These are phyloP conservation scores for Hypomecis atomaria DNA, from an alignment of 2,888 invertebrate genomes.

Conservation along the genomic window DNA sequence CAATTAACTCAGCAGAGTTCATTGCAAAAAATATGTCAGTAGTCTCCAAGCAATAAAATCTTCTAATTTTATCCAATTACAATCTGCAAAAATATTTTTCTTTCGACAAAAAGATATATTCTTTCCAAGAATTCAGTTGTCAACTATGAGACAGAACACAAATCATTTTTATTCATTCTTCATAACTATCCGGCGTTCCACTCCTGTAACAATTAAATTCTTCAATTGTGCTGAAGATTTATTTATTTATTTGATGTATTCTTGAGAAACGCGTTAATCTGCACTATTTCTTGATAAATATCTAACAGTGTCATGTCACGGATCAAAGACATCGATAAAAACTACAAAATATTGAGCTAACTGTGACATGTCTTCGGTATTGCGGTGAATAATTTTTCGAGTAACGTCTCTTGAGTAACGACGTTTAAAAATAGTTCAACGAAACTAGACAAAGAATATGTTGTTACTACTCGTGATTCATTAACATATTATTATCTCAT, in stretches of 20 bases:
- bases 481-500: conserved; percentile 29
- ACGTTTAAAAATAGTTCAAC: conserved; percentile 69
- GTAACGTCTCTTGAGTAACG: conserved; percentile 65
- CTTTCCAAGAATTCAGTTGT: neutral
- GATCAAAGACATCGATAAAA: conserved; percentile 79
- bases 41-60: no score
- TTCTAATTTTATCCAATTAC: no score
- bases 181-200: conserved; percentile 54
- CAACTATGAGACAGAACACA: conserved; percentile 31
- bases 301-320: conserved; percentile 59
- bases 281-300: conserved; percentile 67
- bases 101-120: neutral
- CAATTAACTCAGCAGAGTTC: neutral
- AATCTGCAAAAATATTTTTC: no score
- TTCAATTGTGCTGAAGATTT: conserved; percentile 62
- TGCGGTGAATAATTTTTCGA: conserved; percentile 69
- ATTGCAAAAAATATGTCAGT: no score
- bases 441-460: conserved; percentile 42
- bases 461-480: conserved; percentile 53
- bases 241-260: conserved; percentile 70
- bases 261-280: conserved; percentile 65
- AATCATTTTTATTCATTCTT: conserved; percentile 27
- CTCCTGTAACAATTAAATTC: conserved; percentile 61
- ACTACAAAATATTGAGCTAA: conserved; percentile 71
- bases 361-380: conserved; percentile 70